Evolutionary conservation across 2,113 vertebrate genomes (phyloP), one percentile per base, ranked within the genome.

Genomic region (Tor tambroides): DNA sequence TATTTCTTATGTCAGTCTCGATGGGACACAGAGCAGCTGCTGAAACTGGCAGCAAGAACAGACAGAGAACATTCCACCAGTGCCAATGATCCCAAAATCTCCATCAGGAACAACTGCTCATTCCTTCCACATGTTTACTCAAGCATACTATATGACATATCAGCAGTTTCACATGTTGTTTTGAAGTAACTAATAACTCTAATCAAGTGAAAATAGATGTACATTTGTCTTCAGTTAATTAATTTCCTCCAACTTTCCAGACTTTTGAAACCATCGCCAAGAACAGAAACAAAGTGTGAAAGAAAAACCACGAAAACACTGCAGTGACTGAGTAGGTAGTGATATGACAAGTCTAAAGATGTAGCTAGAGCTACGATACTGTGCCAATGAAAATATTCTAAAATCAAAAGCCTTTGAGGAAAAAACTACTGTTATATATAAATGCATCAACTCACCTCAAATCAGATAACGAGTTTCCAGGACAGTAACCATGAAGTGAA

Each of bases 1-100:
- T 61, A 46, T 38, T 23, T 84, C 77, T 84, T 56, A 74, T 78
- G n/a, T 30, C 63, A 35, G 80, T 69, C 38, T 80, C 80, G 41
- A 17, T 30, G 74, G 71, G 71, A 77, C 49, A 84, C 84, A 81
- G 59, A 87, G 91, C 93, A 94, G 94, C 83, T 67, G 61, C 65
- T 71, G 28, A 75, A 67, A 92, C 91, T 77, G 46, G 19, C 19
- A 88, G 86, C 79, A 88, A 78, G 81, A 51, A 84, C 87, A 91
- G 84, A 75, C 87, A 11, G 35, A 51, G 86, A 87, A 87, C 86
- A 92, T 91, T 92, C 91, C 88, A 89, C 10, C 17, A 84, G 84
- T 83, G 38, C 56, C 81, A 69, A 83, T 83, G 49, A 35, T 65
- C 74, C 30, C 32, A 26, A n/a, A 75, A 83, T 26, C 32, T 69